These are phyloP conservation scores for Botia kubotai DNA, from an alignment of 2,797 vertebrate species.

Conservation along the genomic window DNA sequence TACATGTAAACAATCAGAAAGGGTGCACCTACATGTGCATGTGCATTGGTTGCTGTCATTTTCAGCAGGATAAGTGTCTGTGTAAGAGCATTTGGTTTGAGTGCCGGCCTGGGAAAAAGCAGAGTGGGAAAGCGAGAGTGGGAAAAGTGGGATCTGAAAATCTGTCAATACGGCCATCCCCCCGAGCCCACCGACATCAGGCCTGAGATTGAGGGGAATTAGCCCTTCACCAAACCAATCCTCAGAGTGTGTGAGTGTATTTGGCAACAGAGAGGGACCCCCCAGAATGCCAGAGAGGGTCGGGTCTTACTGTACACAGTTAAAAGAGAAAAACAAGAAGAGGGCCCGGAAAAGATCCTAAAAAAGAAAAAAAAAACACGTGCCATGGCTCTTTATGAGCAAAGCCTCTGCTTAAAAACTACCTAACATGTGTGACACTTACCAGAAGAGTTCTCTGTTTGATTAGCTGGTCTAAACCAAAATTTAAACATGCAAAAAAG, in stretches of 20 bases:
- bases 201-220: slow-evolving; percentile 69
- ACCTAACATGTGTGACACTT: not conserved
- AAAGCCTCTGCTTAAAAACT: not conserved
- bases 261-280: slow-evolving; percentile 48
- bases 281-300: slow-evolving; percentile 50
- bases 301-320: slow-evolving; percentile 52
- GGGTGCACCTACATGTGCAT: not conserved
- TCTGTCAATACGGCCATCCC: slow-evolving; percentile 64
- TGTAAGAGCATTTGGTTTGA: slow-evolving; percentile 40
- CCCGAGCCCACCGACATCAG: slow-evolving; percentile 64
- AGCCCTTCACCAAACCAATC: slow-evolving; percentile 65
- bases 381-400: not conserved
- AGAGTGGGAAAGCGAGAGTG: slow-evolving; percentile 42
- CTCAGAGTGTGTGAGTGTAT: slow-evolving; percentile 19
- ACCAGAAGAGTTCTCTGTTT: not conserved
- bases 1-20: not conserved
- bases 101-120: slow-evolving; percentile 41
- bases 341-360: not conserved
- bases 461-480: not conserved
- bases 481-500: not conserved
- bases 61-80: slow-evolving; percentile 39
- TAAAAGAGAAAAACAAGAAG: slow-evolving; percentile 30
- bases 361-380: not conserved
- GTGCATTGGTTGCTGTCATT: slow-evolving; percentile 6
- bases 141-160: slow-evolving; percentile 57